Conservation (phyloP, 2,888 invertebrate genomes). For the Drosophila rellima region DNA sequence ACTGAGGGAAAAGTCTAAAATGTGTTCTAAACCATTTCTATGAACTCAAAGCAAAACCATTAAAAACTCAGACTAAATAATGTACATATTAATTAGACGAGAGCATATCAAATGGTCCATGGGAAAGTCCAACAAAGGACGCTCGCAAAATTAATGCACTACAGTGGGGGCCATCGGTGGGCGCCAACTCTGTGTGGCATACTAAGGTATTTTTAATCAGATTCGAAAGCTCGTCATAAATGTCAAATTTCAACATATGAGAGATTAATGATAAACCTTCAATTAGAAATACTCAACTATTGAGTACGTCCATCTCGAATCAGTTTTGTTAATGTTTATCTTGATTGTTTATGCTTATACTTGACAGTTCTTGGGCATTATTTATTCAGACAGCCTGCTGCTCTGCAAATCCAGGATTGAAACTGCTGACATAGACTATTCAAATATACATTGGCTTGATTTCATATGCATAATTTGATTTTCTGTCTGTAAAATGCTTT, state of each 20-base stretch:
- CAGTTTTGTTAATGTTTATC: background rate
- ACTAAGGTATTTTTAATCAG: constrained; percentile 4
- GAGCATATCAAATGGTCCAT: background rate
- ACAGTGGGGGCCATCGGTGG: background rate
- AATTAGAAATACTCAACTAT: background rate
- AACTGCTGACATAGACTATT: constrained; percentile 36
- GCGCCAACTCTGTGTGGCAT: background rate
- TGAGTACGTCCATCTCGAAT: background rate
- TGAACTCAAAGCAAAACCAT: constrained; percentile 17
- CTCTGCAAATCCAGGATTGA: constrained; percentile 1
- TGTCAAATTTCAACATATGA: background rate
- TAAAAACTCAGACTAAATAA: constrained; percentile 33
- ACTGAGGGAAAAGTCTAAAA: constrained; percentile 23
- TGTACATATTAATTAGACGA: constrained; percentile 44
- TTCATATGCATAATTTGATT: constrained; percentile 1
- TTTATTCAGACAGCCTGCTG: constrained; percentile 35
- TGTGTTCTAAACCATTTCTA: constrained; percentile 21
- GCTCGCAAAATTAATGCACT: background rate
- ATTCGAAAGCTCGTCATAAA: background rate
- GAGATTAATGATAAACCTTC: background rate
- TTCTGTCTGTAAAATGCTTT: background rate
- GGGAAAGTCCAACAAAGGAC: background rate
- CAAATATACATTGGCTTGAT: constrained; percentile 47
- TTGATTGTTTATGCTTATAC: background rate
- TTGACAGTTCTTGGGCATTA: constrained; percentile 23